Percentiles rank a stretch among this genome's conserved stretches.
These are phyloP conservation scores for Crotalus tigris DNA, from an alignment of 2,113 vertebrate species.

Conservation along the genomic window DNA sequence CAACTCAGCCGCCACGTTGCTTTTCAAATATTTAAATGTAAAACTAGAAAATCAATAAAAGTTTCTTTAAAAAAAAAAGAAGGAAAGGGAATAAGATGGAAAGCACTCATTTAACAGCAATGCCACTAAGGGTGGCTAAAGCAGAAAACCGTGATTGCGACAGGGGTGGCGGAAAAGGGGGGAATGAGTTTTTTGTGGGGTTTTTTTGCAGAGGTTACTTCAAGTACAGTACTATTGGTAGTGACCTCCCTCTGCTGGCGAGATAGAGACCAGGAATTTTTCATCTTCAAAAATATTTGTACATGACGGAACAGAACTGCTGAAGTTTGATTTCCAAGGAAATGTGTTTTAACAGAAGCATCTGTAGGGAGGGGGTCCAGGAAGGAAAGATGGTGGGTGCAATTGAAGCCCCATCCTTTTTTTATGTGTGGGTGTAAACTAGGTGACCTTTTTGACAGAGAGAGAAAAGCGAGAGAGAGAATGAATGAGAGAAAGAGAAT, in stretches of 20 bases:
- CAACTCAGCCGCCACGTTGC: too few species aligned
- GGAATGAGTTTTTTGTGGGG: neutral
- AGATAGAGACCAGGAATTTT: neutral
- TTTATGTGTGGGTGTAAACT: neutral
- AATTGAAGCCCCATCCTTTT: neutral
- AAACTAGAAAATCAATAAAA: too few species aligned
- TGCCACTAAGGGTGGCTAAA: neutral
- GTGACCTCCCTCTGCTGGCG: constrained; percentile 5
- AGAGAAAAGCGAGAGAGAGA: neutral
- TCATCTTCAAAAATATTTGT: neutral
- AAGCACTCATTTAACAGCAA: neutral
- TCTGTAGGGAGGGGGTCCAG: neutral
- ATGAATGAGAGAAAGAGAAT: too few species aligned
- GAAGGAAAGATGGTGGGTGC: neutral
- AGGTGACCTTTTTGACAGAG: neutral
- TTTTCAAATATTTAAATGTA: too few species aligned
- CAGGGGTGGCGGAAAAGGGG: too few species aligned
- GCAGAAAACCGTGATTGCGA: neutral
- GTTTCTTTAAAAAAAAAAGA: neutral
- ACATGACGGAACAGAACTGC: neutral
- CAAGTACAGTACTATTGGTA: neutral
- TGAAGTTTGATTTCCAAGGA: neutral
- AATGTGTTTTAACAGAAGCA: neutral
- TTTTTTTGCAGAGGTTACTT: neutral
- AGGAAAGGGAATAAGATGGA: too few species aligned